Evolutionary conservation across 2,888 invertebrate genomes (phyloP).

Genomic region (Parnassius apollo): DNA sequence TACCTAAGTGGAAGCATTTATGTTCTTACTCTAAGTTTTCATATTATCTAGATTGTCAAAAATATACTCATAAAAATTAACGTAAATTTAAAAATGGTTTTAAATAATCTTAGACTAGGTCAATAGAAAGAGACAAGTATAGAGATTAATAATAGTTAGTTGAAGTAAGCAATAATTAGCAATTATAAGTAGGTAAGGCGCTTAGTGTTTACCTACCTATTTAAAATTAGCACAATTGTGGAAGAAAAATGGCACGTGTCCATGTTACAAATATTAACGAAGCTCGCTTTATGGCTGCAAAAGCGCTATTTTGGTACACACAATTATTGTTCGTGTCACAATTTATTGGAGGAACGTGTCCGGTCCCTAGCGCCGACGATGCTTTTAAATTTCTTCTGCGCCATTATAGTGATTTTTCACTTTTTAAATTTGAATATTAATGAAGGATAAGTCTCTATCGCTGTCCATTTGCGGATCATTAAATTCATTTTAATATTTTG

Average conservation of each 20-base stretch:
- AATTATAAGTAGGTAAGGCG: too few species aligned
- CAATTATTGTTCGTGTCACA: constrained; percentile 37
- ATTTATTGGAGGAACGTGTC: constrained; percentile 48
- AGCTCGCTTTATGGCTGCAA: constrained; percentile 25
- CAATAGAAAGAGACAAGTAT: too few species aligned
- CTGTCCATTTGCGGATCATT: not conserved
- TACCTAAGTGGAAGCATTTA: too few species aligned
- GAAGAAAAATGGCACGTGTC: constrained; percentile 15
- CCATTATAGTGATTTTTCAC: constrained; percentile 7
- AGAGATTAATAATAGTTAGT: too few species aligned
- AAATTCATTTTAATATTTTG: too few species aligned
- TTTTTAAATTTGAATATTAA: not conserved
- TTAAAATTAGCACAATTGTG: not conserved
- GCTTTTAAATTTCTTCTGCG: constrained; percentile 1
- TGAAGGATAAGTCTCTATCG: not conserved
- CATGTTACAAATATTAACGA: constrained; percentile 22
- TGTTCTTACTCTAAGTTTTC: too few species aligned
- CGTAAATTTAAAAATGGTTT: too few species aligned
- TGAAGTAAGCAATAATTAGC: too few species aligned
- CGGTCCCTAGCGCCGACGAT: constrained; percentile 31
- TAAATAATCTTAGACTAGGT: too few species aligned
- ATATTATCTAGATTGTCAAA: too few species aligned
- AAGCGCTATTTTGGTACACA: constrained; percentile 34
- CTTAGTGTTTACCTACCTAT: not conserved
- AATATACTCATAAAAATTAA: too few species aligned